Conservation (phyloP, 1,140 invertebrate species). For the Nephila pilipes region DNA sequence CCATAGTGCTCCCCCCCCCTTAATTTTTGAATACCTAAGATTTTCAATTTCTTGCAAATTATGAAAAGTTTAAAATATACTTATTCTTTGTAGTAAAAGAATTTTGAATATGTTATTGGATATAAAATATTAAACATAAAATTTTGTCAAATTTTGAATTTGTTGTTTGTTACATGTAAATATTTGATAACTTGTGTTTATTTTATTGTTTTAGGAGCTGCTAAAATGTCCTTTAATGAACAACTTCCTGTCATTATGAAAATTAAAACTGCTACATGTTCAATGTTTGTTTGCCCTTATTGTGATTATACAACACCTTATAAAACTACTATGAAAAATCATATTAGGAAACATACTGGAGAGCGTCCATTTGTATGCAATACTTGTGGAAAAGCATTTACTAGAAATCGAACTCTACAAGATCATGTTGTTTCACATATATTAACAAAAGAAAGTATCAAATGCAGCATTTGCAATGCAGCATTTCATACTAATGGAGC, state of each 20-base stretch:
- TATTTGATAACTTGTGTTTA: neutral
- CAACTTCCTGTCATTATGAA: neutral
- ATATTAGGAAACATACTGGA: constrained; percentile 47
- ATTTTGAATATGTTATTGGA: too few species aligned
- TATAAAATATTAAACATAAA: too few species aligned
- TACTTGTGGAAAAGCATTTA: constrained; percentile 4
- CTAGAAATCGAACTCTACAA: neutral
- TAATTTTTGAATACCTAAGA: too few species aligned
- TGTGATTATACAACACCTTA: constrained; percentile 3
- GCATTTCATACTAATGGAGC: neutral
- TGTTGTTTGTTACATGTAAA: neutral
- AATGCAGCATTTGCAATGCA: neutral
- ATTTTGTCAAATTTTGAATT: too few species aligned
- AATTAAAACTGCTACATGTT: neutral
- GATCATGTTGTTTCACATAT: neutral
- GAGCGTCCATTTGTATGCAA: constrained; percentile 27
- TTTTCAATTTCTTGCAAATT: too few species aligned
- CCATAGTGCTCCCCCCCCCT: too few species aligned
- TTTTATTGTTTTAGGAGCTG: neutral
- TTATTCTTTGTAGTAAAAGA: too few species aligned
- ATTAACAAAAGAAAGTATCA: neutral
- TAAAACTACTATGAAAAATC: constrained; percentile 35
- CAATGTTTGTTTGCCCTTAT: neutral
- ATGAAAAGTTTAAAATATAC: too few species aligned
- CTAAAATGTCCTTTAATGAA: too few species aligned